Evolutionary conservation across 2,888 invertebrate genomes (phyloP), one percentile per base, ranked within the genome.

Genomic region (Oligia strigilis): DNA sequence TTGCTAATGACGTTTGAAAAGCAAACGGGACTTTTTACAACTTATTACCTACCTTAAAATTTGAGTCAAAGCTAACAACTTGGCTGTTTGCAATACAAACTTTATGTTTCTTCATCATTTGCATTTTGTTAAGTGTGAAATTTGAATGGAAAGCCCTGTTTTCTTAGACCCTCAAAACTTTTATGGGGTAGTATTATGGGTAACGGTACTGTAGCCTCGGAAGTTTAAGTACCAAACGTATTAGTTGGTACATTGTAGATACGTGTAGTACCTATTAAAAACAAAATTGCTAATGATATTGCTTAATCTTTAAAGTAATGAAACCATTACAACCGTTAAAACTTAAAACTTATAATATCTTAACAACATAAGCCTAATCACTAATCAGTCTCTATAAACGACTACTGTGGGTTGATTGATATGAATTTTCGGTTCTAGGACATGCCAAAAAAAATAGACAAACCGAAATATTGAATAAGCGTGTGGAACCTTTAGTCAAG

Each of bases 71-170:
- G 75, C 73, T 40, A 29, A 62, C 62, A 62, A 67, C 66, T n/a
- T 67, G 52, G 46, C 78, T 83, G 71, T 86, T 86, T 62, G 71
- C 65, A 74, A 79, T 76, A 84, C 64, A 76, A 78, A 82, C 72
- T 76, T 84, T 77, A 79, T 87, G 79, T 83, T 71, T 43, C 79
- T 69, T 77, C 76, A 76, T 77, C 17, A 83, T 85, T 86, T 83
- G 79, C 84, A 86, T 84, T 82, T 84, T 78, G 75, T 79, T 72
- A 75, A 77, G 87, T 83, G 67, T 76, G 60, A 78, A 84, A 78
- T 86, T 86, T 86, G 66, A 74, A 83, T 77, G 74, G 60, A 75
- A 86, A 83, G 29, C 23, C 17, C n/a, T 67, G 73, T 79, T 79
- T 86, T 83, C 83, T 74, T 78, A 55, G 58, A 60, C 19, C 6